Evolutionary conservation across 2,797 vertebrate species (phyloP).

Genomic region (Anas acuta): DNA sequence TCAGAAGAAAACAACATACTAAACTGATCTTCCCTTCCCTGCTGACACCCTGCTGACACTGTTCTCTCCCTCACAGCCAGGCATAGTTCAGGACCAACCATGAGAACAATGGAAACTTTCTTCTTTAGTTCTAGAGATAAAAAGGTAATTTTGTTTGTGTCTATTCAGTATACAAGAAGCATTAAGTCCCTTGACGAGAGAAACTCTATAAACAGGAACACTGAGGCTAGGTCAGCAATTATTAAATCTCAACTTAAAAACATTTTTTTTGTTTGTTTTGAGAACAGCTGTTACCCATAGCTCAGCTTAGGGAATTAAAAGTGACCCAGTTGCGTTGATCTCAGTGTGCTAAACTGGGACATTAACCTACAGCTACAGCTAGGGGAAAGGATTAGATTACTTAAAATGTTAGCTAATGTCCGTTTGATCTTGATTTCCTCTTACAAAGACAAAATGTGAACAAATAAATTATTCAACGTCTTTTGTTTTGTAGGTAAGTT

Average conservation of each 20-base stretch:
- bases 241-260: background rate
- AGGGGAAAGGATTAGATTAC: background rate
- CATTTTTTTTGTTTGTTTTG: background rate
- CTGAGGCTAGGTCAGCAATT: conserved; percentile 2
- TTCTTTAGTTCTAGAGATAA: background rate
- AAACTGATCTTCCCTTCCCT: background rate
- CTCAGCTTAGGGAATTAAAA: background rate
- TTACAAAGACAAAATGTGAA: background rate
- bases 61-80: background rate
- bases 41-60: background rate
- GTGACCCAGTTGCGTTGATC: conserved; percentile 11
- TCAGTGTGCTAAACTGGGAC: conserved; percentile 13
- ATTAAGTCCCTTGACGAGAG: background rate
- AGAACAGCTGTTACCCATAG: background rate
- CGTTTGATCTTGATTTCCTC: background rate
- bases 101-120: background rate
- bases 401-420: background rate
- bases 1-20: background rate
- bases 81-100: background rate
- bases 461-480: background rate
- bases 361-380: background rate
- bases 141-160: background rate
- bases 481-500: background rate
- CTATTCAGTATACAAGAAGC: background rate
- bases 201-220: background rate